phyloP scores from a whole-genome alignment of 2,113 vertebrate genomes.

The Scolopax mira region DNA sequence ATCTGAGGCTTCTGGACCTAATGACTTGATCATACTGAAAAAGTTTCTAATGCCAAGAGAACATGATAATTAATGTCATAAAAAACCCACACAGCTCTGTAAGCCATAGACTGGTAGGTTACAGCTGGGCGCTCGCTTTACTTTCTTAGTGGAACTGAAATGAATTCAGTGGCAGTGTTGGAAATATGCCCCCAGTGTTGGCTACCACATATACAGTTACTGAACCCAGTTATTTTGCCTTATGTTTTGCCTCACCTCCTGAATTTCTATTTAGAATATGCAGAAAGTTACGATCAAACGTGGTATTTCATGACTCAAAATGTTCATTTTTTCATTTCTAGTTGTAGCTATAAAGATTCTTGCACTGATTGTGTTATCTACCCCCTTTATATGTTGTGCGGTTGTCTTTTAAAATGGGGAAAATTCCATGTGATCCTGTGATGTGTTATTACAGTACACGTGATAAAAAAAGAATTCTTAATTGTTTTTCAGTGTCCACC shows the following conservation, averaged over 20 bases:
- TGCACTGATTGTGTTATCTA: background rate
- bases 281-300: background rate
- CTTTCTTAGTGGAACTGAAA: background rate
- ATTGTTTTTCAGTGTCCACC: constrained; percentile 86
- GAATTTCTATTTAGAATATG: background rate
- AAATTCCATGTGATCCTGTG: background rate
- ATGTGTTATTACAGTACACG: background rate
- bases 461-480: background rate
- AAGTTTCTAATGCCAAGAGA: background rate
- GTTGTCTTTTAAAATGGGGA: background rate
- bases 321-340: background rate
- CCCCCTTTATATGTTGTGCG: background rate
- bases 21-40: background rate
- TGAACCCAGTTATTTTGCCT: background rate
- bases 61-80: background rate
- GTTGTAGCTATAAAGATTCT: background rate
- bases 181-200: background rate
- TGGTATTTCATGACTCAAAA: background rate
- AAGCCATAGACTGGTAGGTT: background rate
- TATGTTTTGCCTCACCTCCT: background rate
- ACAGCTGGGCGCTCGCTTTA: background rate
- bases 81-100: background rate
- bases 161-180: background rate
- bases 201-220: background rate
- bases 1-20: background rate